Evolutionary conservation across 2,888 invertebrate species (phyloP).

Genomic region (Ophion obscuratus): DNA sequence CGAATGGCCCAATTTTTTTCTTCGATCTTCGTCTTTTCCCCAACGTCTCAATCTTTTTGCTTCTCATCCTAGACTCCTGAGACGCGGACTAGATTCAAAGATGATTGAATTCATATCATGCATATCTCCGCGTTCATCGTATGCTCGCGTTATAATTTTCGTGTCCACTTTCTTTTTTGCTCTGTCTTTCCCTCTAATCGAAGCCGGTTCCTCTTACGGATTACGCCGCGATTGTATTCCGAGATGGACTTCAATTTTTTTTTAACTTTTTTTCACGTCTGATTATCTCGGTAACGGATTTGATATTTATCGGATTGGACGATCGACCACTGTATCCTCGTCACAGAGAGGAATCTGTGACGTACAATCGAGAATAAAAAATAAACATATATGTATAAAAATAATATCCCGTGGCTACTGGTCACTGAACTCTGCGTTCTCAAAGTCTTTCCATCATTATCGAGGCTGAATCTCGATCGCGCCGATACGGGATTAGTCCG

Average conservation of each 20-base stretch:
- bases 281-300: conserved; percentile 40
- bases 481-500: conserved; percentile 22
- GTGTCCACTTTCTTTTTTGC: conserved; percentile 12
- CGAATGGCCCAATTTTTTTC: too few relatives aligned
- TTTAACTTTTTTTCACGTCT: background rate
- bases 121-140: conserved; percentile 11
- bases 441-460: conserved; percentile 45
- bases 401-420: conserved; percentile 48
- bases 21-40: background rate
- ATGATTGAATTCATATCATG: conserved; percentile 49
- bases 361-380: background rate
- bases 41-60: background rate
- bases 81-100: conserved; percentile 44
- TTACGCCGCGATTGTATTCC: conserved; percentile 44
- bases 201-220: conserved; percentile 35
- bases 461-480: conserved; percentile 53
- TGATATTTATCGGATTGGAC: conserved; percentile 49
- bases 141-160: background rate
- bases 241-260: conserved; percentile 10
- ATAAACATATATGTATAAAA: background rate
- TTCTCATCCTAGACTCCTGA: conserved; percentile 1
- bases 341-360: background rate
- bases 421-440: conserved; percentile 53
- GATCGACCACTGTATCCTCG: conserved; percentile 40
- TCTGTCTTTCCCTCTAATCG: conserved; percentile 14